Percentiles rank a stretch among this genome's conserved stretches.
These are phyloP conservation scores for Taphrorychus bicolor DNA, from an alignment of 2,888 invertebrate species.

Conservation along the genomic window DNA sequence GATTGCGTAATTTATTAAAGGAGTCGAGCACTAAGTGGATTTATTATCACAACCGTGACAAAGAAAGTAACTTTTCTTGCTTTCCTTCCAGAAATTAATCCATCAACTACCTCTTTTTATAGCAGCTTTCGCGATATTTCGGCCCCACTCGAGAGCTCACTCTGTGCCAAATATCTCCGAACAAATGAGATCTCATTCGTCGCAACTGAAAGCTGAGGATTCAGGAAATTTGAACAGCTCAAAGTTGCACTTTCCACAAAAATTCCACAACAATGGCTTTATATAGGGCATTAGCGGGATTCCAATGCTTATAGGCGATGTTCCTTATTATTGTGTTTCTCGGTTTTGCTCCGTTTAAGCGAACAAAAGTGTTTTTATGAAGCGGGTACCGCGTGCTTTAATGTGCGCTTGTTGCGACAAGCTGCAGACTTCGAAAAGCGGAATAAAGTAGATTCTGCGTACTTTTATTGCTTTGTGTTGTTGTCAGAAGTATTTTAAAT, in stretches of 20 bases:
- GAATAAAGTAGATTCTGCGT: no score
- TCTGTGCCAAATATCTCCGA: background rate
- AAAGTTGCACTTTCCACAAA: background rate
- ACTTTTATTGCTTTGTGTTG: no score
- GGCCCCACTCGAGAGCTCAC: background rate
- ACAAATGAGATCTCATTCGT: conserved; percentile 5
- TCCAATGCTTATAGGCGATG: background rate
- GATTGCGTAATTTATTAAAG: conserved; percentile 5
- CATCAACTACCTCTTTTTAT: conserved; percentile 6
- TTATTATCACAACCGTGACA: conserved; percentile 7
- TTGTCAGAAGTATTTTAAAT: no score
- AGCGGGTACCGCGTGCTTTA: no score
- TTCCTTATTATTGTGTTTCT: no score
- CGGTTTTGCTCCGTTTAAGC: no score
- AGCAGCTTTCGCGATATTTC: conserved; percentile 3
- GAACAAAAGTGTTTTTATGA: no score
- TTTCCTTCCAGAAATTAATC: conserved; percentile 4
- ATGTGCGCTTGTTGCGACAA: no score
- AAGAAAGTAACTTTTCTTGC: conserved; percentile 11
- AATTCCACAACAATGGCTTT: background rate
- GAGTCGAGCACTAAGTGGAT: conserved; percentile 6
- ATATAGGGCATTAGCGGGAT: background rate
- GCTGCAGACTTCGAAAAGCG: no score
- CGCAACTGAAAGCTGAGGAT: background rate
- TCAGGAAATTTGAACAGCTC: background rate